These are phyloP conservation scores for Champsocephalus gunnari DNA, from an alignment of 2,797 vertebrate genomes.

Conservation along the genomic window DNA sequence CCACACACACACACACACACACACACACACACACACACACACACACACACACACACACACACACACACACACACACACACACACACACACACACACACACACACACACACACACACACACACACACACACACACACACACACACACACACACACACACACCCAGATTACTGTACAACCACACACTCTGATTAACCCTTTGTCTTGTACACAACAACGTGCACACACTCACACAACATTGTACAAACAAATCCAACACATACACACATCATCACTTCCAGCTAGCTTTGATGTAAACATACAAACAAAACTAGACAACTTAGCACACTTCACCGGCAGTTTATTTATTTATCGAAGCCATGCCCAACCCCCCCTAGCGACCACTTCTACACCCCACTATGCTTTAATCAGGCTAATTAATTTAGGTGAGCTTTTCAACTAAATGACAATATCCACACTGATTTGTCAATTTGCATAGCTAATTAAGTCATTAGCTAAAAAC, in stretches of 20 bases:
- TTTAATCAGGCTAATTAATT: slow-evolving; percentile 99
- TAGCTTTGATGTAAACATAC: slow-evolving; percentile 40
- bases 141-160: slow-evolving; percentile 42
- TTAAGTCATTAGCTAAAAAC: slow-evolving; percentile 97
- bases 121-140: too few relatives aligned
- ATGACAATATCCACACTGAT: slow-evolving; percentile 99
- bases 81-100: too few relatives aligned
- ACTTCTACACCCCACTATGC: slow-evolving; percentile 91
- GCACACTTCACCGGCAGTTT: slow-evolving; percentile 40
- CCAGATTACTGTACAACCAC: slow-evolving; percentile 57
- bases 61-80: too few relatives aligned
- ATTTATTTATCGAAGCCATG: slow-evolving; percentile 82
- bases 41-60: slow-evolving; percentile 17
- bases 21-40: slow-evolving; percentile 41
- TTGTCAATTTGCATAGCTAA: slow-evolving; percentile 99
- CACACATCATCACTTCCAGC: slow-evolving; percentile 30
- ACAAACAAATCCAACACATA: slow-evolving; percentile 30
- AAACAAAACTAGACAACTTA: slow-evolving; percentile 50
- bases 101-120: too few relatives aligned
- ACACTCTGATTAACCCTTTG: slow-evolving; percentile 35
- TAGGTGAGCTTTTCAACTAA: slow-evolving; percentile 98
- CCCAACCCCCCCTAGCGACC: slow-evolving; percentile 80
- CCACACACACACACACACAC: slow-evolving; percentile 39
- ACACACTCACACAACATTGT: background rate
- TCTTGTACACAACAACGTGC: background rate